Conservation (phyloP, 2,113 vertebrate species). For the Siniperca chuatsi region DNA sequence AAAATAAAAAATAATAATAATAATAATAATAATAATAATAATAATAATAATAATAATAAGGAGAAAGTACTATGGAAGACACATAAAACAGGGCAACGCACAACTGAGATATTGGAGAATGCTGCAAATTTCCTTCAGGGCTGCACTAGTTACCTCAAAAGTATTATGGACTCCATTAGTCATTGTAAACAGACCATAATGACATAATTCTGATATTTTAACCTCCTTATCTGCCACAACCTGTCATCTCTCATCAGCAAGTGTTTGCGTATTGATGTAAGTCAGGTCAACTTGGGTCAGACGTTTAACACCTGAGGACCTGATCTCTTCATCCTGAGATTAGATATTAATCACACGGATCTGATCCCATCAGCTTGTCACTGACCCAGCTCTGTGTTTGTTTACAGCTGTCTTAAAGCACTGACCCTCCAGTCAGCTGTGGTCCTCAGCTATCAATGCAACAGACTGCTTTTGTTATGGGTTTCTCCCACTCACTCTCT, state of each 20-base stretch:
- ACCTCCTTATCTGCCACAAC: not conserved
- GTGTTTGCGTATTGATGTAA: slow-evolving; percentile 35
- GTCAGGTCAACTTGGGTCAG: slow-evolving; percentile 29
- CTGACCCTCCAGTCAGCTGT: slow-evolving; percentile 55
- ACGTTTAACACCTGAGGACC: slow-evolving; percentile 49
- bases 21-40: not conserved
- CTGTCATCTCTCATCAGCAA: not conserved
- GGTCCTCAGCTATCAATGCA: slow-evolving; percentile 49
- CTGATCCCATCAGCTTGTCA: slow-evolving; percentile 62
- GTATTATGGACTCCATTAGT: not conserved
- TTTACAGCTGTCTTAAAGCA: slow-evolving; percentile 65
- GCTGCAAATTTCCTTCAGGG: not conserved
- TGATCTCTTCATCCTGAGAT: slow-evolving; percentile 60
- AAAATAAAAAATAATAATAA: not conserved
- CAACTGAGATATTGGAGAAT: not conserved
- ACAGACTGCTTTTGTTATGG: not conserved
- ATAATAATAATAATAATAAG: not conserved
- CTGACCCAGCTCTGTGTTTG: slow-evolving; percentile 63
- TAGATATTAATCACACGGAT: slow-evolving; percentile 65
- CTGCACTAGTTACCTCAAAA: not conserved
- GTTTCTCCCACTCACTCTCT: not conserved
- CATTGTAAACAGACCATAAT: not conserved
- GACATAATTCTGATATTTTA: not conserved
- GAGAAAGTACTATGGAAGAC: not conserved
- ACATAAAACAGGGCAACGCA: not conserved